Base-by-base conservation (phyloP, 2,797 vertebrate species). In the Sebastiscus tertius region DNA sequence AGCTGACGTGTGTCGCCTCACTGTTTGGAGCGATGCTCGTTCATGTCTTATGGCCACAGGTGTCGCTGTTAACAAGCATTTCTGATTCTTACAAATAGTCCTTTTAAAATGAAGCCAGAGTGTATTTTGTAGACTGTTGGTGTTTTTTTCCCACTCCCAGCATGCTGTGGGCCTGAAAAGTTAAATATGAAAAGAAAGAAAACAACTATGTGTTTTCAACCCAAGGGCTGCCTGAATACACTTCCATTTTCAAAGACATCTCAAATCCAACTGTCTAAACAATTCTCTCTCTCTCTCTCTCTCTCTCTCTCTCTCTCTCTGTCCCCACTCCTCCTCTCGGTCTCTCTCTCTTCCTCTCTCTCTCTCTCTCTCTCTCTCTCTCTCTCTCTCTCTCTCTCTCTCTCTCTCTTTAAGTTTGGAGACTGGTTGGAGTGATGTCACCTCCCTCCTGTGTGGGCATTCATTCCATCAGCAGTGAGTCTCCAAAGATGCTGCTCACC, bases 401-500 rank as follows among this genome's bases (percentile, higher is more conserved):
- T 42, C 79, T 29, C 81, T 54, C 67, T 36, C 18, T 68, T 75
- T 67, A 88, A 86, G 24, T 92, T 89, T 76, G 71, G 69, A 79
- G 68, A 86, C 89, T 87, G 91, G 92, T 39, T 91, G 89, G 14
- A 85, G 89, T 94, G 92, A 93, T 94, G 93, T 94, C 94, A 94
- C 83, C 76, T 82, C 84, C 33, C 75, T 88, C 71, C 82, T 82
- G 68, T 80, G 75, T 76, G 85, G 81, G 79, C 88, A 80, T 81
- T 77, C 88, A 81, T 83, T 83, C 74, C 87, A 68, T 36, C 65
- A 79, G 70, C 81, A 61, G 60, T 34, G 70, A 60, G 61, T 77
- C 76, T 85, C 84, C 81, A 75, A 62, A 70, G 72, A 70, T 67
- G 79, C 84, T 66, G 36, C 34, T 72, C 71, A 81, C 81, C 82